phyloP scores from a whole-genome alignment of 2,113 vertebrate species.

The Saimiri boliviensis region DNA sequence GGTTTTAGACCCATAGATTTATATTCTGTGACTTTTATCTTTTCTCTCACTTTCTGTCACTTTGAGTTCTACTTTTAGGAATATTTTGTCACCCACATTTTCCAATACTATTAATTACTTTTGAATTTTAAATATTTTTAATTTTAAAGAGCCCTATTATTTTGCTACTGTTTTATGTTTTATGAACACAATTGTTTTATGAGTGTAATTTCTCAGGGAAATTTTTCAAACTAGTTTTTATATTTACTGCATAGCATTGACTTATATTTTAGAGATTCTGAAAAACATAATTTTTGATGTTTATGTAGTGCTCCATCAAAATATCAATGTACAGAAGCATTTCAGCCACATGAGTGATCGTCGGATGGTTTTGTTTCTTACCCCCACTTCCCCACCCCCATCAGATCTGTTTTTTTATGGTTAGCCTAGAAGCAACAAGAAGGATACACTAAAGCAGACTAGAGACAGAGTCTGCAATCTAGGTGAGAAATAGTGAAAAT shows the following conservation, averaged over 20 bases:
- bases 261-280: neutral
- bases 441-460: neutral
- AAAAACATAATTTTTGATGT: neutral
- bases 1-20: neutral
- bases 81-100: neutral
- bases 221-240: neutral
- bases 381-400: no score
- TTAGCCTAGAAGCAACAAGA: neutral
- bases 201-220: neutral
- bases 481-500: neutral
- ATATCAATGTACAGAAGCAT: slow-evolving; percentile 8
- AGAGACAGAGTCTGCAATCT: neutral
- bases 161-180: neutral
- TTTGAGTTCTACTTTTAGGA: neutral
- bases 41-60: neutral
- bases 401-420: neutral
- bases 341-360: neutral
- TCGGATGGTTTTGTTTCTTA: neutral
- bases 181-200: neutral
- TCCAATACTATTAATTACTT: neutral
- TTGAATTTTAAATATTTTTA: neutral
- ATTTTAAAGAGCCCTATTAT: neutral
- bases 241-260: neutral
- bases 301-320: neutral
- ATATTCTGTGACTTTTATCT: neutral